Evolutionary conservation across 2,888 invertebrate genomes (phyloP).

Genomic region (Amaurobius ferox): DNA sequence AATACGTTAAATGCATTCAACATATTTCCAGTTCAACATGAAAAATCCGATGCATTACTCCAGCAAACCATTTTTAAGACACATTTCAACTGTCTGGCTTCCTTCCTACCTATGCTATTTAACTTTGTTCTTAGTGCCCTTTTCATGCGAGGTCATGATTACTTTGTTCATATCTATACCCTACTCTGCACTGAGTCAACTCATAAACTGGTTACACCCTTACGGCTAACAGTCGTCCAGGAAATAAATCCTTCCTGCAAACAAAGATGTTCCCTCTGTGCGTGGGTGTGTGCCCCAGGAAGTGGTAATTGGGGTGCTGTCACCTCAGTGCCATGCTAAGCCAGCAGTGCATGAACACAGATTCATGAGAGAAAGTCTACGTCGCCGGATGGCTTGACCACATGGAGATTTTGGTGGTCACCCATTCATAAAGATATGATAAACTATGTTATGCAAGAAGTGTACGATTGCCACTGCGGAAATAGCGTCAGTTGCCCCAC

Average conservation of each 20-base stretch:
- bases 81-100: not conserved
- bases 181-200: not conserved
- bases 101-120: not conserved
- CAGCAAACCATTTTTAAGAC: too few relatives aligned
- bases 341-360: slow-evolving; percentile 47
- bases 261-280: slow-evolving; percentile 34
- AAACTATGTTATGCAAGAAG: too few relatives aligned
- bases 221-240: slow-evolving; percentile 1
- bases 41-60: too few relatives aligned
- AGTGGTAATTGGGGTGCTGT: slow-evolving; percentile 65
- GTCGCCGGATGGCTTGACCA: too few relatives aligned
- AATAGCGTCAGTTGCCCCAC: too few relatives aligned
- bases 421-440: too few relatives aligned
- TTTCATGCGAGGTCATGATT: not conserved
- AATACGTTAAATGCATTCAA: too few relatives aligned
- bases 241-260: slow-evolving; percentile 17
- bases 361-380: not conserved
- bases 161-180: not conserved
- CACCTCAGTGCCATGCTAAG: slow-evolving; percentile 63
- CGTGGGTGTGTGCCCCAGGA: slow-evolving; percentile 52
- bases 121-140: not conserved
- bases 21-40: too few relatives aligned
- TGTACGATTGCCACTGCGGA: too few relatives aligned
- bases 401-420: too few relatives aligned
- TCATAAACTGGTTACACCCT: not conserved